These are phyloP conservation scores for Gymnoscopelus braueri DNA, from an alignment of 2,797 vertebrate species.

Conservation along the genomic window DNA sequence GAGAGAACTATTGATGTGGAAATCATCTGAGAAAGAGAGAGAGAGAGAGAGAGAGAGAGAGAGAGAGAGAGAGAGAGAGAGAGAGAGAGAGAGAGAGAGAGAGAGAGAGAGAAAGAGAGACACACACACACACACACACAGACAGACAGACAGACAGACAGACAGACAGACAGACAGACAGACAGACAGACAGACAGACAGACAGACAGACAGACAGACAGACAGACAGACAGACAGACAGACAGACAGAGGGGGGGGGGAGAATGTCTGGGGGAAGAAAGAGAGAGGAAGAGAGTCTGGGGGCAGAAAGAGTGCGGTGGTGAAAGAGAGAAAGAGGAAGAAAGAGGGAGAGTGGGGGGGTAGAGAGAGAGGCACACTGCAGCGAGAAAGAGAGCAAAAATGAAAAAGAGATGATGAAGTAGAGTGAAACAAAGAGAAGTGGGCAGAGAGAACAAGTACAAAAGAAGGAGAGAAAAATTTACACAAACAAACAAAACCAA, in stretches of 20 bases:
- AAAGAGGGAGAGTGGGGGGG: background rate
- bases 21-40: slow-evolving; percentile 22
- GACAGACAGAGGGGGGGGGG: background rate
- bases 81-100: too few relatives aligned
- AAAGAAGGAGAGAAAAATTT: slow-evolving; percentile 25
- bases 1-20: slow-evolving; percentile 29
- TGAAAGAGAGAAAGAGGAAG: background rate
- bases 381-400: slow-evolving; percentile 17
- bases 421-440: slow-evolving; percentile 13
- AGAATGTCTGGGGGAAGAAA: too few relatives aligned
- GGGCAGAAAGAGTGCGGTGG: background rate
- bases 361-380: background rate
- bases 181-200: slow-evolving; percentile 9
- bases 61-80: background rate
- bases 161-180: background rate
- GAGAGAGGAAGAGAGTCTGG: background rate
- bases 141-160: slow-evolving; percentile 20
- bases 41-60: slow-evolving; percentile 16
- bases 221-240: slow-evolving; percentile 14
- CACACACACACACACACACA: too few relatives aligned
- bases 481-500: slow-evolving; percentile 30
- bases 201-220: slow-evolving; percentile 19
- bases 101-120: fast-evolving
- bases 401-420: slow-evolving; percentile 5
- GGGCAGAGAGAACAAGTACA: too few relatives aligned